Evolutionary conservation across 1,140 invertebrate species (phyloP), one percentile per base, ranked within the genome.

Genomic region (Brachionus paranguensis): DNA sequence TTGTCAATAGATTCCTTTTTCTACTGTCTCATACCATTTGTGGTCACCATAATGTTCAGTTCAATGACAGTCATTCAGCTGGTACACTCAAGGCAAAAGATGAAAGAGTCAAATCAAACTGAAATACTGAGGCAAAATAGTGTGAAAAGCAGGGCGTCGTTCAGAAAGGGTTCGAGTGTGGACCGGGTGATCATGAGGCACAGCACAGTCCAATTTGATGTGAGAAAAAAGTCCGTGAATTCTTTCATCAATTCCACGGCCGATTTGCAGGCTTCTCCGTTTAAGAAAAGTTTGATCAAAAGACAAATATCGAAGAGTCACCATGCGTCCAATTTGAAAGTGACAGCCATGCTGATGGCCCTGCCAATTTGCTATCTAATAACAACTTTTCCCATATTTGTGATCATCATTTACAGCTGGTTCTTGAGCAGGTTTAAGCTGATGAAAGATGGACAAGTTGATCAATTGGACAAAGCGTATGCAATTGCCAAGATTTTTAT

Each of bases 301-400:
- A 47, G 24, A 27, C 47, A 47, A 47, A 27, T 11, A 5, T 47
- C 72, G 1, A 47, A 29, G 50, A 27, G 11, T 17, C 7, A 27
- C 12, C 72, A 76, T 0, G 47, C 72, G 20, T 76, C 72, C 27
- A 76, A 76, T 29, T n/a, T 76, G 12, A 76, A 33, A 76, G 47
- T 76, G 17, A 76, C 72, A 11, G 47, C 47, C 24, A 76, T 76
- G 72, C 43, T 76, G 6, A 76, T 76, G 72, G 72, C 72, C 11
- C 20, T 76, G 14, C 72, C 72, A 47, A 76, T 76, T 12, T 76
- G 43, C 14, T 76, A 76, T 11, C 20, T 76, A 50, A 76, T 76
- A 50, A 76, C 72, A 76, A 76, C 43, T 14, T 76, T 76, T 76
- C 72, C 72, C 11, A 76, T 76, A 50, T 50, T 76, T 50, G 43